Percentiles rank a stretch among this genome's conserved stretches.
These are phyloP conservation scores for Sicus ferrugineus DNA, from an alignment of 2,888 invertebrate genomes.

Conservation along the genomic window DNA sequence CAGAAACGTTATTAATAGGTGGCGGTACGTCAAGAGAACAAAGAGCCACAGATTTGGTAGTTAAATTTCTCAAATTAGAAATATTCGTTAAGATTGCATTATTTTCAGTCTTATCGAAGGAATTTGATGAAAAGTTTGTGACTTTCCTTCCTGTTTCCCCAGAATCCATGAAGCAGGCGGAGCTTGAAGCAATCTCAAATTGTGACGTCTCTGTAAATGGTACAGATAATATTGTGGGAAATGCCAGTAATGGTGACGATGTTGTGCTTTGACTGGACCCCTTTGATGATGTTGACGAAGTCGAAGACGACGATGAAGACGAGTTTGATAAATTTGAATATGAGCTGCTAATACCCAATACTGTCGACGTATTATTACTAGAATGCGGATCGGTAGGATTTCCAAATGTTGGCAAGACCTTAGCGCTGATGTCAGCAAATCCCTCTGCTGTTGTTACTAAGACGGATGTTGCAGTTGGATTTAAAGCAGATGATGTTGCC, in stretches of 20 bases:
- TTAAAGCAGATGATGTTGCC: not conserved
- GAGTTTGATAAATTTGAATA: conserved; percentile 22
- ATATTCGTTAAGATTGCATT: conserved; percentile 12
- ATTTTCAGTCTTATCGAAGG: conserved; percentile 28
- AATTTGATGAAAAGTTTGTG: conserved; percentile 4
- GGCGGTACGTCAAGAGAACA: not conserved
- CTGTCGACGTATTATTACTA: conserved; percentile 32
- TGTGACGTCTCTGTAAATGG: conserved; percentile 15
- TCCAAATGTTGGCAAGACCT: conserved; percentile 25
- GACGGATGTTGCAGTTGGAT: conserved; percentile 16
- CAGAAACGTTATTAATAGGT: not conserved
- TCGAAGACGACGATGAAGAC: conserved; percentile 39
- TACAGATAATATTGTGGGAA: conserved; percentile 30
- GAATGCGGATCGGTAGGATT: conserved; percentile 8
- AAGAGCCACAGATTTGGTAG: not conserved
- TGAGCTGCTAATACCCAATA: conserved; percentile 3
- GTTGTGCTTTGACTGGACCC: conserved; percentile 16
- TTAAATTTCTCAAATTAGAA: conserved; percentile 14
- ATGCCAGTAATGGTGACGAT: conserved; percentile 39
- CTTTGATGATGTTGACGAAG: conserved; percentile 36
- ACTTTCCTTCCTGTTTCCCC: not conserved
- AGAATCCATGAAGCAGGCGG: conserved; percentile 9
- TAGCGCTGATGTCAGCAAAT: conserved; percentile 26
- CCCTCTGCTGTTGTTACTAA: conserved; percentile 31
- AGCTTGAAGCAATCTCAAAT: conserved; percentile 24